Evolutionary conservation across 2,113 vertebrate species (phyloP).

Genomic region (Paramisgurnus dabryanus): DNA sequence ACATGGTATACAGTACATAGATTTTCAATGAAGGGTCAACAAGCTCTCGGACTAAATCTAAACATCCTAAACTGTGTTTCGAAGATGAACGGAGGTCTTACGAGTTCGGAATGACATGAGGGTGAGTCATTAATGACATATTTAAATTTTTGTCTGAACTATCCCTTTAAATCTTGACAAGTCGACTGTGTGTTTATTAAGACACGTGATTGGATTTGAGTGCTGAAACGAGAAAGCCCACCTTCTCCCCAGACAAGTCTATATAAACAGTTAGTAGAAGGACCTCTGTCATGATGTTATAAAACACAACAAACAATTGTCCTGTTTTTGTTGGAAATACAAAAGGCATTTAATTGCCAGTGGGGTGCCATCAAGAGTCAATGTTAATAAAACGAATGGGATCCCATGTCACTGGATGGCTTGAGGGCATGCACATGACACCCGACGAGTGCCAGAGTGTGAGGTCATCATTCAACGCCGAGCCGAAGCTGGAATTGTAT

Average conservation of each 20-base stretch:
- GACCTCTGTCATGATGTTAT: constrained; percentile 32
- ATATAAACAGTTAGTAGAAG: not conserved
- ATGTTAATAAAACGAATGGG: constrained; percentile 50
- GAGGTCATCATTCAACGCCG: constrained; percentile 63
- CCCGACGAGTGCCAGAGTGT: constrained; percentile 52
- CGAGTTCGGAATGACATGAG: too few relatives aligned
- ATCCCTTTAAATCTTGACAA: too few relatives aligned
- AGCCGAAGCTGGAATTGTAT: constrained; percentile 14
- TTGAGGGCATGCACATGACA: constrained; percentile 55
- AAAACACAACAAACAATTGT: constrained; percentile 40
- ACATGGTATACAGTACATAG: too few relatives aligned
- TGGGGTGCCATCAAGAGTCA: constrained; percentile 45
- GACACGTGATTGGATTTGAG: too few relatives aligned
- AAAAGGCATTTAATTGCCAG: constrained; percentile 45
- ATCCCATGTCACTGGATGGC: constrained; percentile 56
- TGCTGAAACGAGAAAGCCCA: not conserved
- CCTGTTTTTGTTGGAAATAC: constrained; percentile 35
- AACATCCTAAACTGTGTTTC: too few relatives aligned
- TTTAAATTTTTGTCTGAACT: too few relatives aligned
- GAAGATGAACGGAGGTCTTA: too few relatives aligned
- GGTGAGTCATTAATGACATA: too few relatives aligned
- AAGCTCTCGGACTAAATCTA: too few relatives aligned
- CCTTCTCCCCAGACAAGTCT: not conserved
- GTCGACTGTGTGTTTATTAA: too few relatives aligned
- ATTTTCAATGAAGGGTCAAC: too few relatives aligned